A percentile compares a stretch with the other conserved stretches of the same genome.
Evolutionary conservation across 2,797 vertebrate genomes (phyloP).

Genomic region (Malurus splendens): DNA sequence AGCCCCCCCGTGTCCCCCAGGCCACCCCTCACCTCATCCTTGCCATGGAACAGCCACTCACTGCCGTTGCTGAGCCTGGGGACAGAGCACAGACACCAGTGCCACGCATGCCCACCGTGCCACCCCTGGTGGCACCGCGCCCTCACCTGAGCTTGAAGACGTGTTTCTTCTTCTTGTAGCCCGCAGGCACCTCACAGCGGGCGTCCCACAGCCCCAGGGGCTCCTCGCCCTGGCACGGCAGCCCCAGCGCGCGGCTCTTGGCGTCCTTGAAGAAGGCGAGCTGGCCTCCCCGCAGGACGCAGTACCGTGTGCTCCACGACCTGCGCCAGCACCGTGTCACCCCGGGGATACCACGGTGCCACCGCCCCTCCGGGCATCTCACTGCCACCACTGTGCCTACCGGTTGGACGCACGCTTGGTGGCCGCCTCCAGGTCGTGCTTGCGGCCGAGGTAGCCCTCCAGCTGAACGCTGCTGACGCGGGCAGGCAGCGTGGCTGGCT

Average conservation of each 20-base stretch:
- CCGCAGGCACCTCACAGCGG: slow-evolving; percentile 82
- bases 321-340: slow-evolving; percentile 53
- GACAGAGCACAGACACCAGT: slow-evolving; percentile 2
- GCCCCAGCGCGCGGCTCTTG: slow-evolving; percentile 82
- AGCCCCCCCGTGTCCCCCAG: no score
- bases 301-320: slow-evolving; percentile 94
- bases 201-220: slow-evolving; percentile 80
- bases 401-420: slow-evolving; percentile 91
- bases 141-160: slow-evolving; percentile 90
- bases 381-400: slow-evolving; percentile 40
- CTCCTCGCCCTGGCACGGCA: slow-evolving; percentile 88
- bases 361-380: fast-evolving
- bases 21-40: slow-evolving; percentile 86
- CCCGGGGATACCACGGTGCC: fast-evolving
- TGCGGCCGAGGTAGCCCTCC: slow-evolving; percentile 87
- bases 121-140: fast-evolving
- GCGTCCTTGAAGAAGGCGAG: slow-evolving; percentile 88
- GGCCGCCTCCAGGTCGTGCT: slow-evolving; percentile 86
- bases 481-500: slow-evolving; percentile 78
- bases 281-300: slow-evolving; percentile 85
- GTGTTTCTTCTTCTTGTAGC: slow-evolving; percentile 95
- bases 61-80: slow-evolving; percentile 87
- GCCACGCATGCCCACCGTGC: fast-evolving
- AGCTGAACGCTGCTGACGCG: slow-evolving; percentile 73
- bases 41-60: slow-evolving; percentile 96